Evolutionary conservation across 1,140 invertebrate species (phyloP).

Genomic region (Papilio polytes): DNA sequence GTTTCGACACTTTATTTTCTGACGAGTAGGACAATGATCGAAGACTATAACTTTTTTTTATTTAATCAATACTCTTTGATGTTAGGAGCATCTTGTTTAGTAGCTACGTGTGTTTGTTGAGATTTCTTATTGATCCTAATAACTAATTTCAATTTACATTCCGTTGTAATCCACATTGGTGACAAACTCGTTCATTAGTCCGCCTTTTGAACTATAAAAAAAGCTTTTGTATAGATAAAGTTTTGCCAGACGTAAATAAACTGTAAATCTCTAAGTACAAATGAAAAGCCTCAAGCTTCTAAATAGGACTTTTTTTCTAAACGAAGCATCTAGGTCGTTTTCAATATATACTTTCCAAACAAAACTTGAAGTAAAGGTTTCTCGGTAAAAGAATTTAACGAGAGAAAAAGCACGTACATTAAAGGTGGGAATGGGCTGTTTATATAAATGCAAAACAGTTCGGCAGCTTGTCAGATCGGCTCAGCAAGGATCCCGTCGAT

Average conservation of each 20-base stretch:
- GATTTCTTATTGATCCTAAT: neutral
- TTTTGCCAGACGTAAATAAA: neutral
- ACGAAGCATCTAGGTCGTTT: neutral
- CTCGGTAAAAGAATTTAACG: constrained; percentile 54
- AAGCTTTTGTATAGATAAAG: neutral
- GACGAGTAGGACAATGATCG: neutral
- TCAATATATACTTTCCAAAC: neutral
- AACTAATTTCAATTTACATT: neutral
- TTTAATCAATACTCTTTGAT: neutral
- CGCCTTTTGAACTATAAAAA: no score
- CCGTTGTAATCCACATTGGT: no score
- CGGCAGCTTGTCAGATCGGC: constrained; percentile 81
- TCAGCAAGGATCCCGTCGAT: constrained; percentile 78
- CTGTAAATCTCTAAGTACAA: neutral
- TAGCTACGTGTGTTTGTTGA: no score
- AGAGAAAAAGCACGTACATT: constrained; percentile 60
- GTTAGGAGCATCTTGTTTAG: neutral
- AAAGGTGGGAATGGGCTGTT: constrained; percentile 75
- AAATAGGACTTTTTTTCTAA: neutral
- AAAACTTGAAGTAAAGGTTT: neutral
- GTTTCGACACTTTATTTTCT: neutral
- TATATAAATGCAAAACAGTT: constrained; percentile 84
- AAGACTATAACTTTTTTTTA: neutral
- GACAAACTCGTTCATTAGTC: neutral
- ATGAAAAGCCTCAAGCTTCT: neutral